Evolutionary conservation across 2,888 invertebrate species (phyloP).

Genomic region (Anaspis maculata): DNA sequence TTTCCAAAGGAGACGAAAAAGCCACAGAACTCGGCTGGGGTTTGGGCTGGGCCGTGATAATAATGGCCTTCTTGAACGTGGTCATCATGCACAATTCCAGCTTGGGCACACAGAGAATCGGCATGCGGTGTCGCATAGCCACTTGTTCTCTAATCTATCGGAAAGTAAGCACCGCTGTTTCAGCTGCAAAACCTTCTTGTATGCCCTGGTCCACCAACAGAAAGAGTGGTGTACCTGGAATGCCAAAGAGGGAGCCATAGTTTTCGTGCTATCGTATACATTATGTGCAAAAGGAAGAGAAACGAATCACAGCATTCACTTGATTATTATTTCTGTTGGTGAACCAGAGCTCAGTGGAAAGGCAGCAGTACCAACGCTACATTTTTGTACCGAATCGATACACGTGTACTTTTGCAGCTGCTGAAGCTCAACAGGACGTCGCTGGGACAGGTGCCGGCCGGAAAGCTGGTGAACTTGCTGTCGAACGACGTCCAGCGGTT

Average conservation of each 20-base stretch:
- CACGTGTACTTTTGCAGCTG: conserved; percentile 38
- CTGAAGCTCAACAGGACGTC: conserved; percentile 59
- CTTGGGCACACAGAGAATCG: conserved; percentile 54
- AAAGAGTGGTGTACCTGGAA: too few species aligned
- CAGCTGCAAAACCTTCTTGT: too few species aligned
- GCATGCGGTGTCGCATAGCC: conserved; percentile 70
- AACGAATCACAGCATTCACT: too few species aligned
- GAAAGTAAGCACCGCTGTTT: conserved; percentile 52
- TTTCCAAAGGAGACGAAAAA: background rate
- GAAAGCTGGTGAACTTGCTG: conserved; percentile 75
- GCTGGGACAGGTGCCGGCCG: conserved; percentile 72
- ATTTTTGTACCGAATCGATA: background rate
- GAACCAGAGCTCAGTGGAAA: background rate
- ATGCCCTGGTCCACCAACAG: conserved; percentile 1
- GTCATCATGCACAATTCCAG: conserved; percentile 57
- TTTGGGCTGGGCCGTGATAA: conserved; percentile 55
- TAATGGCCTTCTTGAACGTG: conserved; percentile 50
- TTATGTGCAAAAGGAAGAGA: too few species aligned
- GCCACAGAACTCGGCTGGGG: conserved; percentile 56
- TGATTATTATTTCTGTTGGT: too few species aligned
- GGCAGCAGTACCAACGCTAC: background rate
- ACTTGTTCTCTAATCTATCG: conserved; percentile 73
- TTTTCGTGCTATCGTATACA: too few species aligned
- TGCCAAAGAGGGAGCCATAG: too few species aligned
- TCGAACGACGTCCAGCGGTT: conserved; percentile 81